Evolutionary conservation across 2,797 vertebrate species (phyloP), one percentile per base, ranked within the genome.

Genomic region (Zenarchopterus dispar): DNA sequence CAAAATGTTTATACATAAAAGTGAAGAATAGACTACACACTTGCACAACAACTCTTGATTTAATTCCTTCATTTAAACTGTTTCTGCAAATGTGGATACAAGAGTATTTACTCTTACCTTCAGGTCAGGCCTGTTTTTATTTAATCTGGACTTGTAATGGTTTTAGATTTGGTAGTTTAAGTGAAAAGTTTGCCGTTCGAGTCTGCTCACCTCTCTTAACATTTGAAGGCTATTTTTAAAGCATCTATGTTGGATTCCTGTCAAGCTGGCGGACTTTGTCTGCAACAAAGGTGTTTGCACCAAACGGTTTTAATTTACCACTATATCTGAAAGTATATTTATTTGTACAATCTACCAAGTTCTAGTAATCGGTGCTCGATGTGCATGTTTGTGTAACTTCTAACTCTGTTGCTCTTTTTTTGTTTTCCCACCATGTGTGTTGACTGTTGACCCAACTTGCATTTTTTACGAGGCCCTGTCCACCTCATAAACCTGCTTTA

Each of bases 281-380:
- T 64, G 58, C 60, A 71, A 73, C 69, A 41, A 67, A 70, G 46
- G 41, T 44, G 41, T 60, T 70, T 6, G 23, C 46, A 52, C 61
- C 53, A 71, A 75, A 61, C 59, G 58, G 19, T 74, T 73, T n/a
- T 73, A 16, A 76, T 77, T 82, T 72, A 70, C 71, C 74, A 56
- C 6, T 33, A 69, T 67, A 68, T 66, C 84, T 78, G 73, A 63
- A 84, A 55, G 23, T 42, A 6, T 61, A 51, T 44, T 60, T 60
- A 73, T 72, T 57, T 50, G 45, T 46, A 33, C 49, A 21, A 15
- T 52, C 45, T 13, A 2, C 48, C 10, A 39, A 49, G 52, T 56
- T 56, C 26, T 72, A 16, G 36, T 39, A 46, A 50, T 41, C 31
- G 42, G 43, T 39, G 21, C 33, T 22, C 24, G 13, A 53, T 23